Evolutionary conservation across 1,140 invertebrate genomes (phyloP).

Genomic region (Calephelis virginiensis): DNA sequence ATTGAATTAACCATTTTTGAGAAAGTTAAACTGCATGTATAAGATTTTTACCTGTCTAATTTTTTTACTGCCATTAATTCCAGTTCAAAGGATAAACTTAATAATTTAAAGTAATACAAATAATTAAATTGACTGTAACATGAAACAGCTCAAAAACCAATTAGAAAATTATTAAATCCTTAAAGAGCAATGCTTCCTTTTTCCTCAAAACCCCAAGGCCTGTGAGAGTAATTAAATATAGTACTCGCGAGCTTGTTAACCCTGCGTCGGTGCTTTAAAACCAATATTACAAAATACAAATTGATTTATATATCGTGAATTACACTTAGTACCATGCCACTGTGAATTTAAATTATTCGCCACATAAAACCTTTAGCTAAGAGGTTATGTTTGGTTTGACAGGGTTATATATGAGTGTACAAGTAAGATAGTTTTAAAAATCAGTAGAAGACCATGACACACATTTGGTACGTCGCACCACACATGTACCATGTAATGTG

Average conservation of each 20-base stretch:
- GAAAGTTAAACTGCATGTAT: no score
- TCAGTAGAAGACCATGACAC: slow-evolving; percentile 50
- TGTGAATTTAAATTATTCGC: slow-evolving; percentile 21
- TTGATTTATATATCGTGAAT: slow-evolving; percentile 37
- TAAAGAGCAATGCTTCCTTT: slow-evolving; percentile 19
- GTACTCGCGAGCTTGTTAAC: slow-evolving; percentile 36
- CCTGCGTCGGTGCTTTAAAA: slow-evolving; percentile 34
- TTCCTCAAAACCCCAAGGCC: slow-evolving; percentile 34
- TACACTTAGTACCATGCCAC: slow-evolving; percentile 34
- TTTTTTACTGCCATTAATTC: no score
- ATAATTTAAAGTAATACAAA: no score
- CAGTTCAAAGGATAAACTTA: no score
- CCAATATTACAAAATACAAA: slow-evolving; percentile 34
- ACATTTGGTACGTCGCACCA: slow-evolving; percentile 43
- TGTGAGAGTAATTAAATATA: slow-evolving; percentile 38
- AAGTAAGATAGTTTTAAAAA: slow-evolving; percentile 48
- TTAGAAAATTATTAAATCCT: no score
- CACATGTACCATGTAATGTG: slow-evolving; percentile 30
- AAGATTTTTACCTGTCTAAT: no score
- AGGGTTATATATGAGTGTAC: slow-evolving; percentile 30
- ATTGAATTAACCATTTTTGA: no score
- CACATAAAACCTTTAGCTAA: not conserved
- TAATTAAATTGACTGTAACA: no score
- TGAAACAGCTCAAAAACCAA: no score
- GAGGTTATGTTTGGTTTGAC: slow-evolving; percentile 11